phyloP scores from a whole-genome alignment of 2,113 vertebrate species.

The Dasypus novemcinctus region DNA sequence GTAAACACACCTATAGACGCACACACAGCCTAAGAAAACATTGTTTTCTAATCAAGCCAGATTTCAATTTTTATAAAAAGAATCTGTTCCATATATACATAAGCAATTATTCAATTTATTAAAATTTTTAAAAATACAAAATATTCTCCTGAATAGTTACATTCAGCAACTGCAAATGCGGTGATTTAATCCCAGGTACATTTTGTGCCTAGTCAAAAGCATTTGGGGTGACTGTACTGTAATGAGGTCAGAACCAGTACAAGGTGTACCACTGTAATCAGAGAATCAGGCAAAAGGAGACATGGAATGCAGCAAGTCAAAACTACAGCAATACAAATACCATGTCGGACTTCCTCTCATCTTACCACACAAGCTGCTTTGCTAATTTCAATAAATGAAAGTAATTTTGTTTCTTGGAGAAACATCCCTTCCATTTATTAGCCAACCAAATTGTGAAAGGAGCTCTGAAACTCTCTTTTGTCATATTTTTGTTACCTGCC shows the following conservation, averaged over 20 bases:
- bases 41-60: slow-evolving; percentile 4
- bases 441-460: neutral
- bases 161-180: slow-evolving; percentile 40
- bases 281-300: slow-evolving; percentile 46
- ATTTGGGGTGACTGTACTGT: neutral
- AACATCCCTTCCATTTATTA: neutral
- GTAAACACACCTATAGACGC: neutral
- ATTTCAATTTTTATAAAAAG: slow-evolving; percentile 45
- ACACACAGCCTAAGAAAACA: neutral
- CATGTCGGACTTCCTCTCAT: slow-evolving; percentile 37
- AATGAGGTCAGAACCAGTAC: slow-evolving; percentile 37
- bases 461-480: neutral
- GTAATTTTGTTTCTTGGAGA: neutral
- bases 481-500: slow-evolving; percentile 50
- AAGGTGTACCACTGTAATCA: slow-evolving; percentile 63
- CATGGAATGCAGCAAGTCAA: neutral
- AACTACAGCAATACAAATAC: neutral
- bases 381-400: slow-evolving; percentile 52
- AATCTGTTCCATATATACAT: neutral
- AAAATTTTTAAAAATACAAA: neutral
- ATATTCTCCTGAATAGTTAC: neutral
- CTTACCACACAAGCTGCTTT: slow-evolving; percentile 56
- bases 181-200: slow-evolving; percentile 32
- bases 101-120: slow-evolving; percentile 26
- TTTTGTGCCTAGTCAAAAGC: slow-evolving; percentile 50